phyloP scores from a whole-genome alignment of 2,113 vertebrate genomes.

The Cnemophilus loriae region DNA sequence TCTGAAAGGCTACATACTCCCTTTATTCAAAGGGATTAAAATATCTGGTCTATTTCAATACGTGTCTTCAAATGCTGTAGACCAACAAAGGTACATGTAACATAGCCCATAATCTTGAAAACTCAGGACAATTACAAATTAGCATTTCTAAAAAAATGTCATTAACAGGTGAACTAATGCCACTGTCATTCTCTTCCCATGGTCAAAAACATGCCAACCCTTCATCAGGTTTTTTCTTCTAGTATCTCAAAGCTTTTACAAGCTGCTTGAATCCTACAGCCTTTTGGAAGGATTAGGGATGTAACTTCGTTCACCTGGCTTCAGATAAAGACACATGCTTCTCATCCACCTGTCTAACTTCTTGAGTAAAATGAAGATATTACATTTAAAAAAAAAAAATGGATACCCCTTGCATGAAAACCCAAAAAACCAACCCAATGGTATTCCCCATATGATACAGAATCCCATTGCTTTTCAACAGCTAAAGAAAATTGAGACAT shows the following conservation, averaged over 20 bases:
- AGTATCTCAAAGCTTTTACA: background rate
- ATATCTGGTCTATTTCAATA: background rate
- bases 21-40: background rate
- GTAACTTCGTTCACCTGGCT: background rate
- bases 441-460: background rate
- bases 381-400: background rate
- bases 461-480: background rate
- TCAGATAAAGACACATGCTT: background rate
- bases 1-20: background rate
- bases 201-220: background rate
- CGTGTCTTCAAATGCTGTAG: background rate
- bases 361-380: background rate
- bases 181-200: background rate
- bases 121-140: background rate
- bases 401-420: rapidly evolving
- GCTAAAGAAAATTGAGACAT: background rate
- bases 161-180: background rate
- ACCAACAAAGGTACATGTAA: background rate
- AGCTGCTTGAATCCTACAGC: background rate
- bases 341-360: background rate
- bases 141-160: background rate
- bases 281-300: background rate
- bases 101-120: background rate
- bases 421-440: rapidly evolving
- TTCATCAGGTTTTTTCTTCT: background rate